Conservation (phyloP, 2,888 invertebrate genomes). For the Ornithoptera priamus region DNA sequence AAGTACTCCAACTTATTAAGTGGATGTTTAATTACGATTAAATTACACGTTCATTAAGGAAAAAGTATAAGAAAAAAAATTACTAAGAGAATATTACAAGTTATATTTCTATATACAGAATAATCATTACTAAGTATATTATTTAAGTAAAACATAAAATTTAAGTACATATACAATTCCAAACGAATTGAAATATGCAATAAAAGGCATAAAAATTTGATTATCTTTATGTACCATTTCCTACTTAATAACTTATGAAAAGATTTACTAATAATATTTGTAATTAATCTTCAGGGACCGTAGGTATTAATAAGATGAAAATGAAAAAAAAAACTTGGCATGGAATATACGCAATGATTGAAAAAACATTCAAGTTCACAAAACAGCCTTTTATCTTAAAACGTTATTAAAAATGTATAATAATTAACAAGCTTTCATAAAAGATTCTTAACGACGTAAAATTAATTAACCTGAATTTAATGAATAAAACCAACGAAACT, state of each 20-base stretch:
- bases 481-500: neutral
- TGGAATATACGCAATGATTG: too few species aligned
- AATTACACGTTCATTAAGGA: constrained; percentile 7
- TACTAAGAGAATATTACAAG: neutral
- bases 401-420: neutral
- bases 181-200: too few species aligned
- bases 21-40: constrained; percentile 17
- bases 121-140: neutral
- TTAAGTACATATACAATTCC: too few species aligned
- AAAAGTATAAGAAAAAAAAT: neutral
- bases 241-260: too few species aligned
- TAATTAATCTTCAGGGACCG: too few species aligned
- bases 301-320: too few species aligned
- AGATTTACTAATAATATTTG: too few species aligned
- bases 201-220: too few species aligned
- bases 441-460: neutral
- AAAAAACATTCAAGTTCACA: neutral
- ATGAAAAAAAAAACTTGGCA: too few species aligned
- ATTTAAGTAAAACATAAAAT: too few species aligned
- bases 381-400: neutral
- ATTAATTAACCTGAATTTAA: neutral
- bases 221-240: too few species aligned
- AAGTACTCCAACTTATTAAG: constrained; percentile 13
- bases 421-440: neutral
- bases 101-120: neutral